Evolutionary conservation across 2,797 vertebrate genomes (phyloP), one percentile per base, ranked within the genome.

Genomic region (Meriones psammophilus): DNA sequence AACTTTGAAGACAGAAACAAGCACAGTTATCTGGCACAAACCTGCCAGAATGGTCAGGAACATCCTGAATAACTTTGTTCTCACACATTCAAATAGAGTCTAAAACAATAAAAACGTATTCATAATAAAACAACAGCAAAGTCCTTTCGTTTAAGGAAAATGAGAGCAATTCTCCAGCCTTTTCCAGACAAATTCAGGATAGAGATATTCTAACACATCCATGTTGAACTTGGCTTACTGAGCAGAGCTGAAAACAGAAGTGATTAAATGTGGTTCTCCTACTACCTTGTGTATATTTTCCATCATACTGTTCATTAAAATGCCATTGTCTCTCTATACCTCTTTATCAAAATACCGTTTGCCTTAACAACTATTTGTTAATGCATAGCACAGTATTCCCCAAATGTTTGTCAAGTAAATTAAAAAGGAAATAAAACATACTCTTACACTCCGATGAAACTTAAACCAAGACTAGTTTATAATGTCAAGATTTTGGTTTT

Each of bases 1-100:
- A 78, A 30, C 86, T 80, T 36, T 81, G 36, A 91, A 94, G 46
- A 54, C 86, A 83, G 9, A 95, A 66, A 90, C 13, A 92, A 39
- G 78, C 8, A 76, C 3, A 22, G 24, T 58, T 93, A 33, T 62
- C 39, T 39, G 39, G 39, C 39, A 39, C 39, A 39, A 39, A 39
- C 39, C 39, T 39, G 60, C 26, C 28, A 69, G 39, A 66, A 7
- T 58, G 84, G 9, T 60, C 66, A 85, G 6, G 39, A 77, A 15
- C 28, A 66, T 42, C 30, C 8, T 68, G 68, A 80, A 71, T 66
- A 36, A 76, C 64, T 56, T 78, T 39, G 24, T 30, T 83, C 17
- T 89, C 36, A 81, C 22, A 42, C 28, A 76, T 84, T 1, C 4
- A 92, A 85, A 66, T 93, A 83, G 58, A 94, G 8, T 26, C 1